Evolutionary conservation across 2,888 invertebrate genomes (phyloP).

Genomic region (Papilio protenor): DNA sequence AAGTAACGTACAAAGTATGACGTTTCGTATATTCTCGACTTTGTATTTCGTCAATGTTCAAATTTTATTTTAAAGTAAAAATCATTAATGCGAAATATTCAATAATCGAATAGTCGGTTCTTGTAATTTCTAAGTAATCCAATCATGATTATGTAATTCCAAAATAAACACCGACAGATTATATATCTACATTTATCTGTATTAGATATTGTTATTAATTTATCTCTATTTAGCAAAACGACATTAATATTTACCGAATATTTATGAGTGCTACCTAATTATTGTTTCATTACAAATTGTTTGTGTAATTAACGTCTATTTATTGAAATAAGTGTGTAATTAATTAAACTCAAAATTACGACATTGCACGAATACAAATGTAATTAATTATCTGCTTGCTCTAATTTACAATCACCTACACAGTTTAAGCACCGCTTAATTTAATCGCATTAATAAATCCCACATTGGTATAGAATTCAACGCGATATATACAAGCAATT

Average conservation of each 20-base stretch:
- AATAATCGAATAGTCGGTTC: too few species aligned
- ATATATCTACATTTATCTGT: too few species aligned
- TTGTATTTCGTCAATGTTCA: background rate
- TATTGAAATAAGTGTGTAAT: constrained; percentile 21
- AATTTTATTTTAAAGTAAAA: too few species aligned
- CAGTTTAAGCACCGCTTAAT: constrained; percentile 57
- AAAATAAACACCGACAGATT: too few species aligned
- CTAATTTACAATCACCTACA: constrained; percentile 47
- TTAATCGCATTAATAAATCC: constrained; percentile 66
- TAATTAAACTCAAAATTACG: constrained; percentile 30
- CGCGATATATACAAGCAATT: constrained; percentile 68
- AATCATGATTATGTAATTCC: too few species aligned
- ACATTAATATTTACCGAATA: too few species aligned
- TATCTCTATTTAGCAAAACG: background rate
- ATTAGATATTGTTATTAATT: background rate
- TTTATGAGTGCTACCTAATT: constrained; percentile 1
- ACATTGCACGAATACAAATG: background rate
- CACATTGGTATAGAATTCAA: constrained; percentile 52
- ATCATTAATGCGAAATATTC: too few species aligned
- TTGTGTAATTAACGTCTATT: background rate
- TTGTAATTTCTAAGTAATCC: too few species aligned
- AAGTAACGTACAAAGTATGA: constrained; percentile 47
- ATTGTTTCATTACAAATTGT: background rate
- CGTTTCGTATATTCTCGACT: constrained; percentile 36
- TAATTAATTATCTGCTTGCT: constrained; percentile 46